Evolutionary conservation across 2,797 vertebrate genomes (phyloP), one percentile per base, ranked within the genome.

Genomic region (Lutjanus campechanus): DNA sequence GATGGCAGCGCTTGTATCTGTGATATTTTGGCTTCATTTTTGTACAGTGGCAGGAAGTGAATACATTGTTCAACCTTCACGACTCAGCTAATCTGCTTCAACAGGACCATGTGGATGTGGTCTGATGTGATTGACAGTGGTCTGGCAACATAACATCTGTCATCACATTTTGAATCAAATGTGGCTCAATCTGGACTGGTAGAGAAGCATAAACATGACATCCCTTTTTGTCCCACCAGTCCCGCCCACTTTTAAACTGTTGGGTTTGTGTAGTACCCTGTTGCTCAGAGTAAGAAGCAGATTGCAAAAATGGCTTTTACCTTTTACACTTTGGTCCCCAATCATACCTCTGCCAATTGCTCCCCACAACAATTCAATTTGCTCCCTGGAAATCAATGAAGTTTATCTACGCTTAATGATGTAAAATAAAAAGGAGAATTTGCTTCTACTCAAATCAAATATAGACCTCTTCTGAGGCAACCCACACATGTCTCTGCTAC

Each of bases 401-500:
- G 16, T 66, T 55, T 11, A 64, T 63, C 22, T 13, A 15, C 43
- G 72, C 50, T 41, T 51, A 69, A 76, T 72, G 56, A 29, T n/a
- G n/a, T 55, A 16, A 46, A 72, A 58, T 17, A 41, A 43, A 59
- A 29, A 16, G 16, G 16, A 19, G 19, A 49, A 73, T 68, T 73
- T 71, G 12, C 54, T 47, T 63, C 70, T 22, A 25, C 16, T 53
- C 4, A 53, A 75, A 69, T 82, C 5, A 40, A 71, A 56, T 56
- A 1, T 16, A 19, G 49, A 15, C 29, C 16, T 73, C 81, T 83
- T 49, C 29, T 62, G 25, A 64, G 43, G 64, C 51, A 41, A 29
- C 44, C 81, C 69, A 73, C 73, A 71, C 73, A 56, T 58, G 44
- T 77, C 40, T 73, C 56, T 8, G 15, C 56, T 46, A 60, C 73